These are phyloP conservation scores for Heliconius congener DNA, from an alignment of 1,140 invertebrate genomes.

Conservation along the genomic window DNA sequence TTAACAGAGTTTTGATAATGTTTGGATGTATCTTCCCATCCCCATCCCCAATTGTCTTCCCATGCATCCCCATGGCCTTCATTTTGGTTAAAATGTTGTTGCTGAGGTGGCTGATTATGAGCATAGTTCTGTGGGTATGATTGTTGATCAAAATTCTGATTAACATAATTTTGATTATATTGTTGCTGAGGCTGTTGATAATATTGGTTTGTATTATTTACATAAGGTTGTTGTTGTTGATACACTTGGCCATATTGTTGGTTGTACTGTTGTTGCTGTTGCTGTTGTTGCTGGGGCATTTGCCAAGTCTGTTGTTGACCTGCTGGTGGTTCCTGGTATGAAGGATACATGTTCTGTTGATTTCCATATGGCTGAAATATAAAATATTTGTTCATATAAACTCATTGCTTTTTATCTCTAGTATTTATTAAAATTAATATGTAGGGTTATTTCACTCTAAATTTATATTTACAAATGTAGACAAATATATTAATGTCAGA, in stretches of 20 bases:
- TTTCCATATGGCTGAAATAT: constrained; percentile 67
- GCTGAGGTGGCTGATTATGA: constrained; percentile 54
- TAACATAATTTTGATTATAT: constrained; percentile 65
- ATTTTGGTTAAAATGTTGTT: constrained; percentile 56
- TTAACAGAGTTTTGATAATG: constrained; percentile 53
- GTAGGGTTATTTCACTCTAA: neutral
- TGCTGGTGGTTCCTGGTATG: constrained; percentile 52
- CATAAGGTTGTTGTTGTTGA: constrained; percentile 56
- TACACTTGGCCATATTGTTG: constrained; percentile 68
- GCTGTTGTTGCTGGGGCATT: constrained; percentile 52
- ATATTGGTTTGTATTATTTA: constrained; percentile 60
- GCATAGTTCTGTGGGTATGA: constrained; percentile 65
- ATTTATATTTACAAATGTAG: neutral
- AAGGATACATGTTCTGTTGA: constrained; percentile 65
- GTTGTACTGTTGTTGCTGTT: constrained; percentile 58
- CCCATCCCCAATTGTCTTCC: constrained; percentile 80
- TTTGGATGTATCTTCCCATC: constrained; percentile 74
- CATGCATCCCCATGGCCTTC: constrained; percentile 61
- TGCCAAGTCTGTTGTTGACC: constrained; percentile 58
- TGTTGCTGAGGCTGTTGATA: constrained; percentile 59
- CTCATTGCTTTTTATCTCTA: neutral
- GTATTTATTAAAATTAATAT: neutral
- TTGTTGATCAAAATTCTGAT: constrained; percentile 60
- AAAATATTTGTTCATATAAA: neutral
- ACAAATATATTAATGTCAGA: neutral